A percentile compares a stretch with the other conserved stretches of the same genome.
Evolutionary conservation across 2,888 invertebrate species (phyloP).

Genomic region (Ceraclea dissimilis): DNA sequence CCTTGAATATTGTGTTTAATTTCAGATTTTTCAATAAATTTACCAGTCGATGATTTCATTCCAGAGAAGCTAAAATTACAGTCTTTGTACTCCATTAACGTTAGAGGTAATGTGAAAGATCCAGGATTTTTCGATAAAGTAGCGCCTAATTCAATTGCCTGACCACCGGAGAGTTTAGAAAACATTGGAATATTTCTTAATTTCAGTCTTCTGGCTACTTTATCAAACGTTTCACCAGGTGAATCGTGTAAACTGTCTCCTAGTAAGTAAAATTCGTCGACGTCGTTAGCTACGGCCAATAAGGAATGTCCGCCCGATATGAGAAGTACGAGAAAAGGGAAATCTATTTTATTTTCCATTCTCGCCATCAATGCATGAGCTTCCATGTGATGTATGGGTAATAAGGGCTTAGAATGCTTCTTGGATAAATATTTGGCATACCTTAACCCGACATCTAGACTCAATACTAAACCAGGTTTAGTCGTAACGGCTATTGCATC

Average conservation of each 20-base stretch:
- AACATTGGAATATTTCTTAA: constrained; percentile 69
- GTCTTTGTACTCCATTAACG: constrained; percentile 57
- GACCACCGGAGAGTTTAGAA: constrained; percentile 70
- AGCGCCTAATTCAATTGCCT: constrained; percentile 79
- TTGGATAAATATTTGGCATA: constrained; percentile 73
- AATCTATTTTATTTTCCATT: constrained; percentile 61
- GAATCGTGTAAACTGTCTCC: constrained; percentile 78
- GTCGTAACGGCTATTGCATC: constrained; percentile 89
- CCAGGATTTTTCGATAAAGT: constrained; percentile 53
- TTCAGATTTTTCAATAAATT: constrained; percentile 54
- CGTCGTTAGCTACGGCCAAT: constrained; percentile 62
- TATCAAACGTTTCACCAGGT: constrained; percentile 91
- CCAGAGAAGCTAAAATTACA: constrained; percentile 93
- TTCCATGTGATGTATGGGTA: constrained; percentile 98
- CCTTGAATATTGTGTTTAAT: constrained; percentile 49
- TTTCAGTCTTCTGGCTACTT: constrained; percentile 82
- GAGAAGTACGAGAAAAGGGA: constrained; percentile 83
- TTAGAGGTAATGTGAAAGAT: constrained; percentile 58
- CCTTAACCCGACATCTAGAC: constrained; percentile 70
- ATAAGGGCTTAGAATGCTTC: constrained; percentile 65
- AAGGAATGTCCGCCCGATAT: constrained; percentile 93
- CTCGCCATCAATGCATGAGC: constrained; percentile 91
- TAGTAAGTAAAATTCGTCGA: constrained; percentile 70
- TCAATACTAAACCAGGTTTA: constrained; percentile 73
- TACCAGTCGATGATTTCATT: constrained; percentile 54